A percentile compares a stretch with the other conserved stretches of the same genome.
These are phyloP conservation scores for Charadrius vociferus DNA, from an alignment of 2,113 vertebrate species.

Conservation along the genomic window DNA sequence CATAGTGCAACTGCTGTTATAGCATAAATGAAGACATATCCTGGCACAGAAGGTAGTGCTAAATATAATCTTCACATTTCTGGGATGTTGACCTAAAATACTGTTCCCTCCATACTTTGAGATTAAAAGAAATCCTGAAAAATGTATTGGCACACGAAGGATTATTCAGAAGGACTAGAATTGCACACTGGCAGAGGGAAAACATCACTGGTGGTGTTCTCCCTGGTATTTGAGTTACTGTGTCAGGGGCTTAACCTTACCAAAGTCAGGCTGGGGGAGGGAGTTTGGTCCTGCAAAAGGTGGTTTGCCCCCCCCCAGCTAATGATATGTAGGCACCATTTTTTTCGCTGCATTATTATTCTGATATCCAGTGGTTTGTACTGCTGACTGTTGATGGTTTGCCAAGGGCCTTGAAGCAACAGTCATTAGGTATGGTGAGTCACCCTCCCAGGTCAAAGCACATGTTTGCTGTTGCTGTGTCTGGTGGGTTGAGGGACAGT, in stretches of 20 bases:
- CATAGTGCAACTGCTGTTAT: fast-evolving
- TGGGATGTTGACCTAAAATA: background rate
- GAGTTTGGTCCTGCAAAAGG: background rate
- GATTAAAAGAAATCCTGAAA: background rate
- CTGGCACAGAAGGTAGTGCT: background rate
- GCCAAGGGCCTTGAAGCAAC: background rate
- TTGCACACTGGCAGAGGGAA: background rate
- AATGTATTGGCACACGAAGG: background rate
- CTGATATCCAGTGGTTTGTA: background rate
- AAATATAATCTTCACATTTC: background rate
- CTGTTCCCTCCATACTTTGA: background rate
- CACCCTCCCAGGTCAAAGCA: background rate
- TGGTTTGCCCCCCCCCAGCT: background rate
- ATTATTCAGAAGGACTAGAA: background rate
- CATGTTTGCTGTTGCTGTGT: background rate
- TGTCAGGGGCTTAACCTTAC: background rate
- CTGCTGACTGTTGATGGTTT: fast-evolving
- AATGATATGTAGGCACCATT: background rate
- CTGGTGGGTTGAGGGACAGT: background rate
- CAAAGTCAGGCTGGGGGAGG: background rate
- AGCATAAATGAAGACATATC: background rate
- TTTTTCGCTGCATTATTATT: background rate
- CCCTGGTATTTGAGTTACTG: background rate
- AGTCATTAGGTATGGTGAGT: background rate
- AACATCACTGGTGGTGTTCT: background rate